phyloP scores from a whole-genome alignment of 1,140 invertebrate genomes.

The Hylaeus volcanicus region DNA sequence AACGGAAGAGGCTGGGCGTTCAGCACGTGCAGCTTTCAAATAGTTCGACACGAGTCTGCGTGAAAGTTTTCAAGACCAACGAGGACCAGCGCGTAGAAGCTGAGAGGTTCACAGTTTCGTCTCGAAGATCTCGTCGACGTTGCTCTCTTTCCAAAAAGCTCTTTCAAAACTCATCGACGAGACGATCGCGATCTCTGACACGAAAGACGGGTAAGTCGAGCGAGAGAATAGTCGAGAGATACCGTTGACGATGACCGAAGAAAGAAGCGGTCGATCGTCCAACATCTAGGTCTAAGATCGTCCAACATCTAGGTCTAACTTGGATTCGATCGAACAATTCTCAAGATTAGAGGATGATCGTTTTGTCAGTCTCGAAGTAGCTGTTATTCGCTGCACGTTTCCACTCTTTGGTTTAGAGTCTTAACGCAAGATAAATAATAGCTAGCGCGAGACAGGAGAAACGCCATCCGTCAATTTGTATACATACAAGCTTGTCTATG shows the following conservation, averaged over 20 bases:
- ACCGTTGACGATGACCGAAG: constrained; percentile 10
- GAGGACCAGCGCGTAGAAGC: constrained; percentile 52
- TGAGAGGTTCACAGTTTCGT: constrained; percentile 51
- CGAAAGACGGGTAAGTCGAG: constrained; percentile 38
- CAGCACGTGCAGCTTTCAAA: not conserved
- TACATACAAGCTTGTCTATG: too few relatives aligned
- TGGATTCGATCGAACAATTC: constrained; percentile 40
- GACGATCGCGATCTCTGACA: constrained; percentile 39
- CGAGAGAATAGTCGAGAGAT: constrained; percentile 32
- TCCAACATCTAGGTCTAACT: constrained; percentile 30
- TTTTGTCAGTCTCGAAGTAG: too few relatives aligned
- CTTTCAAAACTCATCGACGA: not conserved
- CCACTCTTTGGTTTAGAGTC: too few relatives aligned
- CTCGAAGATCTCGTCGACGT: not conserved
- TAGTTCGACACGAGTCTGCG: not conserved
- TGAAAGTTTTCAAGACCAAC: constrained; percentile 46
- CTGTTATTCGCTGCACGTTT: too few relatives aligned
- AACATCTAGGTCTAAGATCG: constrained; percentile 31
- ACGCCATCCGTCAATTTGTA: too few relatives aligned
- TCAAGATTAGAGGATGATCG: not conserved
- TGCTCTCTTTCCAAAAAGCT: too few relatives aligned
- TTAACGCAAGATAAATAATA: too few relatives aligned
- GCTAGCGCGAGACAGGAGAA: too few relatives aligned
- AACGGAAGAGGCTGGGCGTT: constrained; percentile 40
- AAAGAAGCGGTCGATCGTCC: constrained; percentile 1